phyloP scores from a whole-genome alignment of 2,797 vertebrate genomes.

The Macropodus opercularis region DNA sequence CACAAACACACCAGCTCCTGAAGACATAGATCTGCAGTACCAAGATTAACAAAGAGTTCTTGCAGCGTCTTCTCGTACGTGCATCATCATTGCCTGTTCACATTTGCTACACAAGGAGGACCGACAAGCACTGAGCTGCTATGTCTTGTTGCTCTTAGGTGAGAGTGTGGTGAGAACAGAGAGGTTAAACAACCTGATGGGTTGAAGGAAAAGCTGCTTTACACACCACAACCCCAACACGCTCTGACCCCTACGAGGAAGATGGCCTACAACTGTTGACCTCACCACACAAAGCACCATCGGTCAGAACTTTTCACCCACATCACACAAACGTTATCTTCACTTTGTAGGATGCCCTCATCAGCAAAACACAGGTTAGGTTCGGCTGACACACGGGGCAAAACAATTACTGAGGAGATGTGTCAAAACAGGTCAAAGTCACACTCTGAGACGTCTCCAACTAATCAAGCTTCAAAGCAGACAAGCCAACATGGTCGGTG shows the following conservation, averaged over 20 bases:
- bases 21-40: background rate
- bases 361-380: conserved; percentile 41
- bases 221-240: conserved; percentile 55
- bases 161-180: conserved; percentile 28
- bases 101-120: conserved; percentile 58
- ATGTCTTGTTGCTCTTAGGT: conserved; percentile 43
- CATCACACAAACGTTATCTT: conserved; percentile 43
- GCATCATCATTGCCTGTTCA: too few species aligned
- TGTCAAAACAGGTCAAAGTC: conserved; percentile 53
- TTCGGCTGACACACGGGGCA: conserved; percentile 55
- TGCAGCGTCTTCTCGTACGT: too few species aligned
- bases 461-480: conserved; percentile 50
- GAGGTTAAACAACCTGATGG: too few species aligned
- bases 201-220: conserved; percentile 43
- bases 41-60: background rate
- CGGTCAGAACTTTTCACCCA: conserved; percentile 46
- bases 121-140: conserved; percentile 46
- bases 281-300: conserved; percentile 56
- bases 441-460: conserved; percentile 36
- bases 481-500: conserved; percentile 18
- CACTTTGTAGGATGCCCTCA: conserved; percentile 17
- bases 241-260: conserved; percentile 18
- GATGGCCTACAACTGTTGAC: conserved; percentile 49
- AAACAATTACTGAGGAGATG: conserved; percentile 51
- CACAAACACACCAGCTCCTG: background rate